A percentile compares a stretch with the other conserved stretches of the same genome.
Evolutionary conservation across 2,113 vertebrate genomes (phyloP).

Genomic region (Gymnocephalus cernua): DNA sequence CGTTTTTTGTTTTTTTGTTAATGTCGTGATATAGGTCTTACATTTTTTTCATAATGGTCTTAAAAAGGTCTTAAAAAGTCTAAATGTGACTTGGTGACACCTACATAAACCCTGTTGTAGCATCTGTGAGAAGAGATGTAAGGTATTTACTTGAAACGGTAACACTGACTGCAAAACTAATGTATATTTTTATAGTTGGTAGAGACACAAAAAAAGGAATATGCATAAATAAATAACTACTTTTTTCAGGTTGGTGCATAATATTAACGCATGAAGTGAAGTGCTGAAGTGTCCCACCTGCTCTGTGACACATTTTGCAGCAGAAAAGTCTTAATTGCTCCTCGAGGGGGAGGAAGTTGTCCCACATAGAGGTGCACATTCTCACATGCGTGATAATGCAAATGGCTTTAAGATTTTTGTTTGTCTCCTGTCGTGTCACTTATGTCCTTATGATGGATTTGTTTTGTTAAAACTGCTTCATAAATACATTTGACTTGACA

Average conservation of each 20-base stretch:
- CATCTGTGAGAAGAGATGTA: too few relatives aligned
- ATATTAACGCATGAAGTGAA: conserved; percentile 25
- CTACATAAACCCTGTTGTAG: too few relatives aligned
- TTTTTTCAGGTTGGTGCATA: conserved; percentile 3
- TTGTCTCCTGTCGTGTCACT: conserved; percentile 8
- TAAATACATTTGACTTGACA: conserved; percentile 17
- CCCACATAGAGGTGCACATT: background rate
- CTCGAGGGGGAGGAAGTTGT: background rate
- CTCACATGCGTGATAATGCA: background rate
- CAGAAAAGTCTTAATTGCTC: conserved; percentile 42
- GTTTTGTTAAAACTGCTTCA: conserved; percentile 20
- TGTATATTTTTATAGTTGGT: background rate
- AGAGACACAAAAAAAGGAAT: background rate
- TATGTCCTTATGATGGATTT: background rate
- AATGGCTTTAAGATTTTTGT: conserved; percentile 12
- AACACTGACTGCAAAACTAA: background rate
- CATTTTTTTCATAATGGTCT: too few relatives aligned
- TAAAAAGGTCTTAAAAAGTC: too few relatives aligned
- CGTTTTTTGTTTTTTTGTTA: too few relatives aligned
- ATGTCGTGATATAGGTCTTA: too few relatives aligned
- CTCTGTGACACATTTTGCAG: conserved; percentile 18
- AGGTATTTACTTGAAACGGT: background rate
- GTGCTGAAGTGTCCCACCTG: conserved; percentile 21
- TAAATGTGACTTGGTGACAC: too few relatives aligned
- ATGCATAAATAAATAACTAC: conserved; percentile 12